These are phyloP conservation scores for Chironomus tepperi DNA, from an alignment of 1,140 invertebrate species.

Conservation along the genomic window DNA sequence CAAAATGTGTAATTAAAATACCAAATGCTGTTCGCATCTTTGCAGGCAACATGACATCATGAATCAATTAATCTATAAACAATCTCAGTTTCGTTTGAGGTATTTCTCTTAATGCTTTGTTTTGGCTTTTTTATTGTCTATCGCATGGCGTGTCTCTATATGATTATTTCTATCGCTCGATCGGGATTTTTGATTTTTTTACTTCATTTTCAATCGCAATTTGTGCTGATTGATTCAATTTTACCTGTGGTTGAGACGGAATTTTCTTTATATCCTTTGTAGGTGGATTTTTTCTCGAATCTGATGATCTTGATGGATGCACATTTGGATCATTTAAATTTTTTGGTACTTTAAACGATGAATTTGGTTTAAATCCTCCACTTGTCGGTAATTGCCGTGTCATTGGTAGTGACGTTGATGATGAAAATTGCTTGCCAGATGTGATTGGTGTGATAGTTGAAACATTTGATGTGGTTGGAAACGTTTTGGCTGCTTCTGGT, in stretches of 20 bases:
- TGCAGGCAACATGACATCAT: too few relatives aligned
- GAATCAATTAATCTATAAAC: not conserved
- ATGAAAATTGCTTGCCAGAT: not conserved
- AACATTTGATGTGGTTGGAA: not conserved
- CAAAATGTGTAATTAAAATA: too few relatives aligned
- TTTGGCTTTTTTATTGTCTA: slow-evolving; percentile 20
- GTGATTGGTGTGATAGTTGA: not conserved
- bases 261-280: not conserved
- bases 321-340: not conserved
- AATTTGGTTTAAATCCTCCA: not conserved
- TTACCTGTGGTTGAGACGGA: not conserved
- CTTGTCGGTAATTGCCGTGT: not conserved
- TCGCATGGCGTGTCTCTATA: not conserved
- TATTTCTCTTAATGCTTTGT: slow-evolving; percentile 8
- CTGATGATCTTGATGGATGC: not conserved
- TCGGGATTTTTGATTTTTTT: not conserved
- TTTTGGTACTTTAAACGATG: not conserved
- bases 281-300: not conserved
- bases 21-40: too few relatives aligned
- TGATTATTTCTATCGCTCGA: not conserved
- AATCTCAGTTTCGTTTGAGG: slow-evolving; percentile 5
- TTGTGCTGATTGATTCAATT: not conserved
- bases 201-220: not conserved
- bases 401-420: not conserved
- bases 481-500: not conserved